A percentile compares a stretch with the other conserved stretches of the same genome.
phyloP scores from a whole-genome alignment of 2,113 vertebrate species.

The Ptyas mucosa region DNA sequence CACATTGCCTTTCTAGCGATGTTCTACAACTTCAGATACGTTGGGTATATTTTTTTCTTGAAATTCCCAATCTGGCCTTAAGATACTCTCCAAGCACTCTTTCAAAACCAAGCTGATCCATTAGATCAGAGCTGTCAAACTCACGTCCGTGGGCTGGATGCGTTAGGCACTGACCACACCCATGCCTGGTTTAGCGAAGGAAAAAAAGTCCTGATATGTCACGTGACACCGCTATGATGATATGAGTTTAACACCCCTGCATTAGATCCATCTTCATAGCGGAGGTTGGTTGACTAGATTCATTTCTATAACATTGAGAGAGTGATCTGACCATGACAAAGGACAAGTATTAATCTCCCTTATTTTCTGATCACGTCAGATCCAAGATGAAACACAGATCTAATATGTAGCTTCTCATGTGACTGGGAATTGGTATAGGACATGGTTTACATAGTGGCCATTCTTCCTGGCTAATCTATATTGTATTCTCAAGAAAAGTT shows the following conservation, averaged over 20 bases:
- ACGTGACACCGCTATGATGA: no score
- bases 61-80: background rate
- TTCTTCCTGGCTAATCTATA: background rate
- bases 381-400: background rate
- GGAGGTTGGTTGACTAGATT: background rate
- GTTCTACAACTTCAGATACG: slow-evolving; percentile 29
- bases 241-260: no score
- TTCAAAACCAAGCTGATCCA: background rate
- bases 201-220: no score
- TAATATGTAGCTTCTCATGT: background rate
- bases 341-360: background rate
- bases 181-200: no score
- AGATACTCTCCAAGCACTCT: background rate
- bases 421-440: background rate
- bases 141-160: no score
- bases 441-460: background rate
- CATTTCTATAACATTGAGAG: background rate
- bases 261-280: no score
- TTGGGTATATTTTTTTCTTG: slow-evolving; percentile 30
- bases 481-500: background rate
- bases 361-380: background rate
- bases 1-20: slow-evolving; percentile 37
- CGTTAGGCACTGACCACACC: no score
- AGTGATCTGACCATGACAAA: background rate
- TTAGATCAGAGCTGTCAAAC: background rate